Evolutionary conservation across 2,113 vertebrate species (phyloP), one percentile per base, ranked within the genome.

Genomic region (Lagopus leucura): DNA sequence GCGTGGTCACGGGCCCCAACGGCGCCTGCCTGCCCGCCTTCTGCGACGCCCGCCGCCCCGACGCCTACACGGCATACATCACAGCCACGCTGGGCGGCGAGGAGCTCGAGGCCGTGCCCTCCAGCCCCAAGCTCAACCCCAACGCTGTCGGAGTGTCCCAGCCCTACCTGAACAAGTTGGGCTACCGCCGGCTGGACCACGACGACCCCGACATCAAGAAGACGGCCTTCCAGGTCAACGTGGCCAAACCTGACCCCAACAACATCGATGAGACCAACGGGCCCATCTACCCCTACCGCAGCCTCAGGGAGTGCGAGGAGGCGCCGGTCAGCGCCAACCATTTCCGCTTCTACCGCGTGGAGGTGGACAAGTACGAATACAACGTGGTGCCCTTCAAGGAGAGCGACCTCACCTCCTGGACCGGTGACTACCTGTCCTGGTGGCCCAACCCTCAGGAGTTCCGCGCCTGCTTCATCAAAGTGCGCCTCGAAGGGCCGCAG

Each of bases 381-480:
- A 99, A 99, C 2, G 99, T 99, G 69, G 99, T 99, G 55, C 99
- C 99, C 3, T 99, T 99, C 96, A 97, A 98, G 60, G 99, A 99
- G 94, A 98, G 98, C 8, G 98, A 98, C 60, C 95, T 99, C 34
- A 98, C 98, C 18, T 98, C 99, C 30, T 99, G 99, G 99, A 99
- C 98, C 0, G 98, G 99, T 0, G 98, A 99, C 77, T 99, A 99
- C 91, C 97, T 99, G 18, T 98, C 99, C 7, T 99, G 99, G 99
- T 99, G 99, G 99, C 99, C 99, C 54, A 99, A 99, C 90, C 99
- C 99, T 3, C 99, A 99, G 93, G 99, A 99, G 91, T 99, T 99
- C 95, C 98, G 99, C 34, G 99, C 99, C 54, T 99, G 99, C 82
- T 99, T 97, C 92, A 98, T 99, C 93, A 99, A 99, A 90, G 98